Conservation (phyloP, 2,888 invertebrate species). For the Campopleginae sp. region DNA sequence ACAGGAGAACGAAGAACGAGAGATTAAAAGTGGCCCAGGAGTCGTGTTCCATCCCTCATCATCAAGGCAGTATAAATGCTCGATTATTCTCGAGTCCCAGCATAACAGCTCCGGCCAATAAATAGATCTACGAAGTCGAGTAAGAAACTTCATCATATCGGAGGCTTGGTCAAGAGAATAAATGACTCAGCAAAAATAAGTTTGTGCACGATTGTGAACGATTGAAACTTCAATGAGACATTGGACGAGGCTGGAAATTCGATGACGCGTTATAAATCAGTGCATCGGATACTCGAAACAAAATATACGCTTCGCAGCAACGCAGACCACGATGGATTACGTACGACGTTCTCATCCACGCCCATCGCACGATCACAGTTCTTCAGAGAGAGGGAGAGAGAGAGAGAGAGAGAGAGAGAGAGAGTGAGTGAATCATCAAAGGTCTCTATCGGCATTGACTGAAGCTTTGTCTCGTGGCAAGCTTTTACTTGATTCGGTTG, state of each 20-base stretch:
- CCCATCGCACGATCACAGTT: neutral
- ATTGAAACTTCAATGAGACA: neutral
- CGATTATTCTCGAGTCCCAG: no score
- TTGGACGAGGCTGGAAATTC: neutral
- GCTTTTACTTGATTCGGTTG: conserved; percentile 6
- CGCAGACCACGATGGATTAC: neutral
- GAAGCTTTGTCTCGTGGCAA: conserved; percentile 7
- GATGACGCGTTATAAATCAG: neutral
- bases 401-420: neutral
- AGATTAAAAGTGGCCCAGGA: no score
- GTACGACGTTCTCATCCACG: conserved; percentile 3
- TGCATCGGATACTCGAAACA: neutral
- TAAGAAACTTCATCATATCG: neutral
- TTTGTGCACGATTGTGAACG: neutral
- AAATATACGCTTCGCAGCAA: neutral
- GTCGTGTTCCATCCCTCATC: no score
- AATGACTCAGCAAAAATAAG: neutral
- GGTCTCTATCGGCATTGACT: neutral
- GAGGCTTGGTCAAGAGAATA: neutral
- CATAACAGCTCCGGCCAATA: no score
- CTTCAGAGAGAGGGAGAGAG: neutral
- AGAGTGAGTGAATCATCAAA: conserved; percentile 5
- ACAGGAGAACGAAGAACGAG: no score
- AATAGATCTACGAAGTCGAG: no score
- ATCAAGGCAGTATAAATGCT: no score